Evolutionary conservation across 2,888 invertebrate genomes (phyloP), one percentile per base, ranked within the genome.

Genomic region (Embidobia sp.): DNA sequence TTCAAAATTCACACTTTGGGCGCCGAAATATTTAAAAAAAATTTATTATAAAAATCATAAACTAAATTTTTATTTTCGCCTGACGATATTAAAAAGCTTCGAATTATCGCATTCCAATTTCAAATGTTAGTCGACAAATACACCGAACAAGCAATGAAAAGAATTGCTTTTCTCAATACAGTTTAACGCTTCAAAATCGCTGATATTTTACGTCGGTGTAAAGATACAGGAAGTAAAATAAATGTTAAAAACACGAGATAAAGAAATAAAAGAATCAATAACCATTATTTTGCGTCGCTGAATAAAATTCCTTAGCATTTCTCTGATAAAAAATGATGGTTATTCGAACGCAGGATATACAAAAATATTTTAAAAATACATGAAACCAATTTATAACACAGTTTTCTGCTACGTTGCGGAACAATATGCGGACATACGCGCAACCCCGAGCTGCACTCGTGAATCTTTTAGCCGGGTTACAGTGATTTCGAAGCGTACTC

Each of bases 71-170:
- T n/a, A n/a, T n/a, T n/a, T n/a, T n/a, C n/a, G n/a, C n/a, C n/a
- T n/a, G n/a, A n/a, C n/a, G n/a, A n/a, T n/a, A n/a, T n/a, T n/a
- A n/a, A n/a, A n/a, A n/a, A n/a, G n/a, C n/a, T n/a, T n/a, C n/a
- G n/a, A n/a, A n/a, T n/a, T n/a, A n/a, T n/a, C n/a, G 22, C 5
- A 59, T 59, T 59, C 33, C 44, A 46, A 59, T 46, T 59, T 35
- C 26, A 35, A 15, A 46, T 33, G 35, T 46, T 33, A 10, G 33
- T 35, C 26, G 22, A 15, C 7, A 40, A 55, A 40, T 40, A 40
- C 16, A 55, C 31, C 13, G 27, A 40, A 10, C 13, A 8, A 5
- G 1, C 26, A 27, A 16, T 40, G 18, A 55, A 40, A 55, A 46
- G 33, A 31, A 59, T 59, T 59, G 18, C 19, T 46, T 8, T 26